Base-by-base conservation (phyloP, 2,113 vertebrate species). In the Ptilorrhoa leucosticta region DNA sequence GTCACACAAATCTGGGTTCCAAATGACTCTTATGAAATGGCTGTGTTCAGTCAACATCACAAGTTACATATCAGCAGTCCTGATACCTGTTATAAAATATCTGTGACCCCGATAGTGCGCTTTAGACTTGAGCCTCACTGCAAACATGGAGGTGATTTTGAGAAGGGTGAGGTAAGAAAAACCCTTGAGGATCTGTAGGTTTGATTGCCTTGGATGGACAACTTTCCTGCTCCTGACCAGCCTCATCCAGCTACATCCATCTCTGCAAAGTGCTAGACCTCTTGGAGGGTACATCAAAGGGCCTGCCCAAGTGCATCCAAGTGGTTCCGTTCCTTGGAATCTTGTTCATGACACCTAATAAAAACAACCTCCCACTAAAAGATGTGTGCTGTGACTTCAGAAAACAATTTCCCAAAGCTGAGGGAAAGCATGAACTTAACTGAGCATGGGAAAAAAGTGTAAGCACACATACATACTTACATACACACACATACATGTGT, bases 391-490 rank as follows among this genome's bases (percentile, higher is more conserved):
- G 12, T 83, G 45, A 30, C 64, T 83, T 83, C 17, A 77, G 42
- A 72, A 88, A 76, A 61, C 14, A 23, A 17, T 42, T 90, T 77
- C 18, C 28, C 30, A 58, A 47, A 42, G 12, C 21, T 77, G 27
- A 77, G 15, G 35, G 35, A 81, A 90, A 69, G 12, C 15, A 51
- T 23, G 15, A 56, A 19, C 9, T 83, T 75, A 65, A 80, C 15
- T 48, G 35, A 81, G 19, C 27, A 31, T 1, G 1, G 24, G 15
- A 16, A 60, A 77, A 89, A 28, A 16, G 2, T 53, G 7, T 42
- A 10, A 5, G 7, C 13, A 15, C 2, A 31, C 10, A 21, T 24
- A 31, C 6, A 4, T 4, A 12, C 5, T n/a, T 1, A 30, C 3
- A 18, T 3, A 10, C 17, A 40, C 10, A 61, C 9, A 39, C 2